Conservation (phyloP, 1,140 invertebrate species). For the Ceratitis capitata region DNA sequence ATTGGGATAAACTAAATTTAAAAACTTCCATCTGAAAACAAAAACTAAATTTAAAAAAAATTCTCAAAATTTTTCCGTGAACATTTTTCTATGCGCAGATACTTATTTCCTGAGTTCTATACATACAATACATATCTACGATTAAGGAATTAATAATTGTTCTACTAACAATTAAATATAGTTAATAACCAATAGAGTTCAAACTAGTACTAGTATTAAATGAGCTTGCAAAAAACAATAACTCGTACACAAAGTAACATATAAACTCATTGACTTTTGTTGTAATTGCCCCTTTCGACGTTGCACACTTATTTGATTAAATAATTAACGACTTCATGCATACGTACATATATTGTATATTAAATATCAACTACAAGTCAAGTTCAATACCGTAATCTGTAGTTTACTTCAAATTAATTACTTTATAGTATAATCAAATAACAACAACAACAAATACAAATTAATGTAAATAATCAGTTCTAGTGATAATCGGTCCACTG, state of each 20-base stretch:
- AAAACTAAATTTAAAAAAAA: no score
- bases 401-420: no score
- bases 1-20: no score
- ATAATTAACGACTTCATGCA: background rate
- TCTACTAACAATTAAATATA: background rate
- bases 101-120: no score
- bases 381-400: background rate
- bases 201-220: background rate
- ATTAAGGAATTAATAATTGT: no score
- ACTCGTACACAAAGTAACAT: background rate
- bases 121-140: no score
- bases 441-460: background rate
- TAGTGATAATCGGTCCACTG: background rate
- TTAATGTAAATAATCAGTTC: background rate
- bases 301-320: background rate
- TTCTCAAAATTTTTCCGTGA: no score
- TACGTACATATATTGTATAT: background rate
- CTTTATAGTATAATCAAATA: background rate
- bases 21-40: no score
- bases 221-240: no score
- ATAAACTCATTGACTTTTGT: background rate
- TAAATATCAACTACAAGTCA: background rate
- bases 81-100: no score
- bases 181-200: background rate
- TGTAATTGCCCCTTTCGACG: background rate